These are phyloP conservation scores for Hyperopisus bebe DNA, from an alignment of 2,113 vertebrate genomes.

Conservation along the genomic window DNA sequence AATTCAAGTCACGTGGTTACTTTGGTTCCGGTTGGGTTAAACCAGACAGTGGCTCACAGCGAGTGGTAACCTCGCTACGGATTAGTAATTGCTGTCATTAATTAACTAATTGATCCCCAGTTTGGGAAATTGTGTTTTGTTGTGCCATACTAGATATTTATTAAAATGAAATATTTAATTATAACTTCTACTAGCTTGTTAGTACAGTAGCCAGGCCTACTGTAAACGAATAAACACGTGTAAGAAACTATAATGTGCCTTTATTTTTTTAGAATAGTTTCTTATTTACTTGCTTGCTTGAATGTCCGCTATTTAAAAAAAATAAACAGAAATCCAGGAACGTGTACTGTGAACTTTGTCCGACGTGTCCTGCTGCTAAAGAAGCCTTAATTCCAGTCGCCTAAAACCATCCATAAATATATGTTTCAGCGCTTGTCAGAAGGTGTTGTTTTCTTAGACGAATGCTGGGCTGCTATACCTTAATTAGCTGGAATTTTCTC, in stretches of 20 bases:
- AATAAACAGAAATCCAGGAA: neutral
- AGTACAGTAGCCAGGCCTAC: neutral
- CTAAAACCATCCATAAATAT: neutral
- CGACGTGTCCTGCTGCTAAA: neutral
- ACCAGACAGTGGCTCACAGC: neutral
- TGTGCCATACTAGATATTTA: neutral
- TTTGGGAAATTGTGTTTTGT: neutral
- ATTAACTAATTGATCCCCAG: neutral
- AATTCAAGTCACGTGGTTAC: neutral
- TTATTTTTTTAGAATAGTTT: neutral
- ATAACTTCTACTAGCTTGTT: neutral
- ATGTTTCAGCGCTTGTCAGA: neutral
- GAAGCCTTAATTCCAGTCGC: neutral
- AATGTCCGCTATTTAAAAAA: neutral
- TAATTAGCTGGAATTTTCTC: conserved; percentile 2
- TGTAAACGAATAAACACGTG: neutral
- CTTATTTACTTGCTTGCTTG: neutral
- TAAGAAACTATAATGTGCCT: neutral
- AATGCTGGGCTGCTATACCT: neutral
- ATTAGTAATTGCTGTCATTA: neutral
- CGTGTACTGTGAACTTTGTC: neutral
- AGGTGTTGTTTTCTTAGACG: conserved; percentile 4
- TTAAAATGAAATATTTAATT: neutral
- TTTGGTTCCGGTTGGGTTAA: neutral
- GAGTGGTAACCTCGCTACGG: neutral